Conservation (phyloP, 2,888 invertebrate genomes). For the Pseudococcus longispinus region DNA sequence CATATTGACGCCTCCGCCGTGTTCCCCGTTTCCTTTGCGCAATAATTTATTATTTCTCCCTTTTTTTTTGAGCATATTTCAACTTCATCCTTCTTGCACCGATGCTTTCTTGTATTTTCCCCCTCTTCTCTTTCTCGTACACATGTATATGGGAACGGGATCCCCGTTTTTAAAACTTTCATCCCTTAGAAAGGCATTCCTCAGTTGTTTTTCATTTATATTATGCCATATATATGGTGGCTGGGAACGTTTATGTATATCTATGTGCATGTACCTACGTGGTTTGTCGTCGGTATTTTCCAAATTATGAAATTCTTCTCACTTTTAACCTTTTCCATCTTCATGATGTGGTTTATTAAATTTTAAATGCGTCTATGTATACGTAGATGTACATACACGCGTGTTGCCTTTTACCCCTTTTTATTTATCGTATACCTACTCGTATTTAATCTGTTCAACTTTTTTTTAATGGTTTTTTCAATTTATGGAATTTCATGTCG, state of each 20-base stretch:
- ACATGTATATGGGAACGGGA: background rate
- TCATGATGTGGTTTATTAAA: slow-evolving; percentile 30
- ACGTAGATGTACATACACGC: background rate
- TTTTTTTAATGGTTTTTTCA: background rate
- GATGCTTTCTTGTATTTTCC: slow-evolving; percentile 22
- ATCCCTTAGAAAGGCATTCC: slow-evolving; percentile 24
- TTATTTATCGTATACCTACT: background rate
- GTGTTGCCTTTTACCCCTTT: background rate
- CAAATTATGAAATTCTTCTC: slow-evolving; percentile 45
- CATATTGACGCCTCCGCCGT: slow-evolving; percentile 55
- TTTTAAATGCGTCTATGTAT: background rate
- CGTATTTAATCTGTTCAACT: background rate
- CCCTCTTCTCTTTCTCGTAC: background rate
- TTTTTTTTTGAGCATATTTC: slow-evolving; percentile 48
- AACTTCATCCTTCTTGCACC: slow-evolving; percentile 41
- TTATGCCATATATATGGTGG: background rate
- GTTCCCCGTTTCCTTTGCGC: slow-evolving; percentile 51
- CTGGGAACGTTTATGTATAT: background rate
- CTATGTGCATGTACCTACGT: background rate
- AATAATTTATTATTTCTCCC: slow-evolving; percentile 50
- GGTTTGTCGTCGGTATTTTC: slow-evolving; percentile 18
- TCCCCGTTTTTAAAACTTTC: background rate
- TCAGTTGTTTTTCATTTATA: slow-evolving; percentile 41
- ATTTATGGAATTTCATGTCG: background rate
- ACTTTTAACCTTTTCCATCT: slow-evolving; percentile 2